These are phyloP conservation scores for Lagorchestes hirsutus DNA, from an alignment of 2,797 vertebrate species.

Conservation along the genomic window DNA sequence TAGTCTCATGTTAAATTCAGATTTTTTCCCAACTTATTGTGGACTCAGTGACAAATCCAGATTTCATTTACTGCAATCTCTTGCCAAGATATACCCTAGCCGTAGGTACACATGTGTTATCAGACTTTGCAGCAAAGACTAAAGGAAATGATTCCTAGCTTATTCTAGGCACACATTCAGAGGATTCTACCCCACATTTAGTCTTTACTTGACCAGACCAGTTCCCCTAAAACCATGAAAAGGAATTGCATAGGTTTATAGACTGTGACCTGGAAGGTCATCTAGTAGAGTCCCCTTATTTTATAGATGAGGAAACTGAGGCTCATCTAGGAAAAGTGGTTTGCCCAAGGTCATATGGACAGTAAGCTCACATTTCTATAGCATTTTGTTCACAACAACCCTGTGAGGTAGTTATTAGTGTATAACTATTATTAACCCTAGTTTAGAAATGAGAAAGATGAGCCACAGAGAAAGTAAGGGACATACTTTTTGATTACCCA, in stretches of 20 bases:
- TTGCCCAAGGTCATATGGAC: neutral
- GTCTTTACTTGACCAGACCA: conserved; percentile 31
- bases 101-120: conserved; percentile 20
- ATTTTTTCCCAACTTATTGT: conserved; percentile 35
- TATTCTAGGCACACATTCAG: conserved; percentile 54
- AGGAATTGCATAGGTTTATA: neutral
- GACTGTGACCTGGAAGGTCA: neutral
- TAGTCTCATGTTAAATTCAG: conserved; percentile 38
- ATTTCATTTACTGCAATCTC: conserved; percentile 38
- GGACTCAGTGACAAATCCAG: conserved; percentile 56
- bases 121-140: conserved; percentile 17
- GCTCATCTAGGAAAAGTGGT: neutral
- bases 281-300: neutral
- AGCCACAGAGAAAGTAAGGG: neutral
- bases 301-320: neutral
- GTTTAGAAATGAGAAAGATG: neutral
- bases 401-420: neutral
- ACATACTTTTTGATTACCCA: neutral
- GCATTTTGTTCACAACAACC: neutral
- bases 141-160: conserved; percentile 27
- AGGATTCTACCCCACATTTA: conserved; percentile 30
- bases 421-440: neutral
- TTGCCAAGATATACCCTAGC: conserved; percentile 23
- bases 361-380: neutral
- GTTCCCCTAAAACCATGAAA: conserved; percentile 40